Evolutionary conservation across 2,797 vertebrate species (phyloP).

Genomic region (Sebastes ruberrimus): DNA sequence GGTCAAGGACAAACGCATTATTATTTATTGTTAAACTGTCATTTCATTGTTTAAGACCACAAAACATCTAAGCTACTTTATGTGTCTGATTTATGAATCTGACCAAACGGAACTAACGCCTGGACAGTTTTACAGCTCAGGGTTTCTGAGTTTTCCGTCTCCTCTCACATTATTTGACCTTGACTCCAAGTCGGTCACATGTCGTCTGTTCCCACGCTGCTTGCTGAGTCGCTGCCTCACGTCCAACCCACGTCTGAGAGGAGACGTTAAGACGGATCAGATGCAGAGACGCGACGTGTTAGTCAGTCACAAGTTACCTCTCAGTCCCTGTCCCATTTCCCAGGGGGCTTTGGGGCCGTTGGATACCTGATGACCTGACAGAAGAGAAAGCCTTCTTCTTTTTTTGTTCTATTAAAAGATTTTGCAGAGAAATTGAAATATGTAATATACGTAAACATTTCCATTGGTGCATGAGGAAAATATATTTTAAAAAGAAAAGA

Average conservation of each 20-base stretch:
- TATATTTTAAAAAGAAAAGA: neutral
- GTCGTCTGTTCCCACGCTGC: conserved; percentile 23
- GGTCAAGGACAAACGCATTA: neutral
- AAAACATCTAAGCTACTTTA: neutral
- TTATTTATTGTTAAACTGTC: neutral
- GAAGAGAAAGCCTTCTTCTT: neutral
- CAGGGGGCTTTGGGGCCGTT: conserved; percentile 52
- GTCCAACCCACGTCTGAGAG: neutral
- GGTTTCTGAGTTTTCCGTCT: neutral
- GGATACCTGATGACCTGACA: neutral
- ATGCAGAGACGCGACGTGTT: neutral
- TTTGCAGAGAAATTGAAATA: too few relatives aligned
- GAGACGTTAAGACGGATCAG: conserved; percentile 10
- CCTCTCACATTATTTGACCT: neutral
- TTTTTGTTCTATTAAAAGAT: too few relatives aligned
- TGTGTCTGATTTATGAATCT: neutral
- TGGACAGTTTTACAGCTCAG: neutral
- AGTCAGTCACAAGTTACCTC: neutral
- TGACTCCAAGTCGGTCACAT: conserved; percentile 2
- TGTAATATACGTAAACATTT: neutral
- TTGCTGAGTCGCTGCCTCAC: neutral
- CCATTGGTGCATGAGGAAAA: neutral
- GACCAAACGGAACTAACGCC: neutral
- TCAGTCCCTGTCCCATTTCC: conserved; percentile 17
- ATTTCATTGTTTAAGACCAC: neutral